phyloP scores from a whole-genome alignment of 2,113 vertebrate genomes.

The Meriones unguiculatus region DNA sequence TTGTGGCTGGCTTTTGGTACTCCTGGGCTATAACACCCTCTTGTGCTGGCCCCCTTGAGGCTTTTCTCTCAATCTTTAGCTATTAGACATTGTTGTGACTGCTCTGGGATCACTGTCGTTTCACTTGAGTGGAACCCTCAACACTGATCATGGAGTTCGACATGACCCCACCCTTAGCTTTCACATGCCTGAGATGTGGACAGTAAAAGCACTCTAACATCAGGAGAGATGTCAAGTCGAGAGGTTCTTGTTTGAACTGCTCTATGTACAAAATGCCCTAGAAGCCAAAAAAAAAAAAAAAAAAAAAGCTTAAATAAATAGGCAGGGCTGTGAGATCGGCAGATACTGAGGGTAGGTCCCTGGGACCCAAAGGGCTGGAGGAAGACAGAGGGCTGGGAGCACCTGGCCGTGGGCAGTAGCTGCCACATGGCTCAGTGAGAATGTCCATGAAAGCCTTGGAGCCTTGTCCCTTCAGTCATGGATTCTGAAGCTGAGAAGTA shows the following conservation, averaged over 20 bases:
- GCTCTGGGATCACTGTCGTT: not conserved
- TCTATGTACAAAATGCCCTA: conserved; percentile 80
- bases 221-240: conserved; percentile 35
- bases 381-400: not conserved
- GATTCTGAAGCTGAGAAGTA: not conserved
- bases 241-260: conserved; percentile 74
- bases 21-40: not conserved
- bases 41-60: not conserved
- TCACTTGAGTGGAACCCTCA: not conserved
- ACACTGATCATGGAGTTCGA: conserved; percentile 51
- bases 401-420: not conserved
- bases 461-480: not conserved
- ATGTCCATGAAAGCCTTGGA: not conserved
- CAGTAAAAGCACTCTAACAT: conserved; percentile 61
- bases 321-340: conserved; percentile 77
- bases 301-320: conserved; percentile 87
- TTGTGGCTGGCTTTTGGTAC: not conserved
- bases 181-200: conserved; percentile 31
- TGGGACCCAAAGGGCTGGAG: not conserved
- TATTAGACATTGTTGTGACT: not conserved
- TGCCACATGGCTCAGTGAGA: not conserved
- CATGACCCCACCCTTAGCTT: conserved; percentile 55
- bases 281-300: conserved; percentile 41
- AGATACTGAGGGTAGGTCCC: not conserved
- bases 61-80: not conserved